phyloP scores from a whole-genome alignment of 2,113 vertebrate species.

The Ibidorhyncha struthersii region DNA sequence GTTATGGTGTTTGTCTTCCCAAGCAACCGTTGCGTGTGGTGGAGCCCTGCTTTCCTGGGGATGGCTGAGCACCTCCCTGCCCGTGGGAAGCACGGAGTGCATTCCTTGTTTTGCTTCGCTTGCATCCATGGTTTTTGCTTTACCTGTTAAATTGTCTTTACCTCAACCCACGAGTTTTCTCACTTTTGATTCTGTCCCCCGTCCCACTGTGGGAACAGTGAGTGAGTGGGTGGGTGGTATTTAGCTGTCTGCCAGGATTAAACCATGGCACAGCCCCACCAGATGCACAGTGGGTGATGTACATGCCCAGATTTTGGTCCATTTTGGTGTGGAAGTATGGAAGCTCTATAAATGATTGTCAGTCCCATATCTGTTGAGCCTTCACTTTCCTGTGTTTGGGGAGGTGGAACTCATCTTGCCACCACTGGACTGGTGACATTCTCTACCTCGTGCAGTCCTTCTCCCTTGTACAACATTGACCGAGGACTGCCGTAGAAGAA shows the following conservation, averaged over 20 bases:
- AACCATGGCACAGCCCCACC: background rate
- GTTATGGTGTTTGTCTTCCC: rapidly evolving
- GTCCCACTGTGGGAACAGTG: rapidly evolving
- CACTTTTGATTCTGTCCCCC: background rate
- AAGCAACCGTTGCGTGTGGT: rapidly evolving
- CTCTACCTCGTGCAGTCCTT: background rate
- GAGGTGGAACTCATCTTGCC: background rate
- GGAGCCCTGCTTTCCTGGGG: background rate
- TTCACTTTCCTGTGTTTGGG: background rate
- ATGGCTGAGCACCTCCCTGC: background rate
- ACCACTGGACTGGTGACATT: background rate
- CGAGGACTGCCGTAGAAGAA: background rate
- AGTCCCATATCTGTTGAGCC: background rate
- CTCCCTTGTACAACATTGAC: background rate
- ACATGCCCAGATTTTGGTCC: background rate
- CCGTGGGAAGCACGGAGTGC: rapidly evolving
- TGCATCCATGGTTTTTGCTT: rapidly evolving
- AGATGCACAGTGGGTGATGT: background rate
- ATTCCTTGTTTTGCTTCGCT: background rate
- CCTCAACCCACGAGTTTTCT: background rate
- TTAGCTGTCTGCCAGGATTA: background rate
- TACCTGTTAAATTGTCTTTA: background rate
- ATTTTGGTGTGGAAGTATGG: background rate
- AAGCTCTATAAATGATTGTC: background rate
- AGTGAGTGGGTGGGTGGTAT: background rate